phyloP scores from a whole-genome alignment of 2,797 vertebrate genomes.

The Spinus olivaceus region DNA sequence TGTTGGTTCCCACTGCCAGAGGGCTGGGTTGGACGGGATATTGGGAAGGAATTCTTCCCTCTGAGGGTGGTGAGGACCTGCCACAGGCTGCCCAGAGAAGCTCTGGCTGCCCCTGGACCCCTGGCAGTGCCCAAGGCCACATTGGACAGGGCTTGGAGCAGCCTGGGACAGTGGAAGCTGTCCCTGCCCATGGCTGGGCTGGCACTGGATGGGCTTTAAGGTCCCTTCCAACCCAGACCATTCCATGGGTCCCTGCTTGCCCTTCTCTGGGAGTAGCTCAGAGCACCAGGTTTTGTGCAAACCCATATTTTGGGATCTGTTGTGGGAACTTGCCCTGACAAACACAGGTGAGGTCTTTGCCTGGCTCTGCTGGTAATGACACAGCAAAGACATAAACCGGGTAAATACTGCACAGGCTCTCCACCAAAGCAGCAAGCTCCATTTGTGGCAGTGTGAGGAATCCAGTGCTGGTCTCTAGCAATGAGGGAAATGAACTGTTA shows the following conservation, averaged over 20 bases:
- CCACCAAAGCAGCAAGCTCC: not conserved
- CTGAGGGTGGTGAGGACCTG: not conserved
- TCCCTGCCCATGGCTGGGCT: not conserved
- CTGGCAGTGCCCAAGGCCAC: not conserved
- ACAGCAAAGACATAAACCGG: not conserved
- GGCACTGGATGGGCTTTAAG: not conserved
- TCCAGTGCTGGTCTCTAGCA: not conserved
- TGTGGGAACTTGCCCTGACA: not conserved
- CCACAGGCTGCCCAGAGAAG: not conserved
- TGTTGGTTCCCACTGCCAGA: not conserved
- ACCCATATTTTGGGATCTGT: not conserved
- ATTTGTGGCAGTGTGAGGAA: not conserved
- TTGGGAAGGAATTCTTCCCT: not conserved
- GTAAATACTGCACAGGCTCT: not conserved
- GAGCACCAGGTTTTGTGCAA: not conserved
- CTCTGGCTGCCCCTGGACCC: not conserved
- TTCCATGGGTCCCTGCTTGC: not conserved
- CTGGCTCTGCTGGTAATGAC: not conserved
- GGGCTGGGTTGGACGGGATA: not conserved
- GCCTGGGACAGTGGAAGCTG: not conserved
- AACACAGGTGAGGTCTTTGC: not conserved
- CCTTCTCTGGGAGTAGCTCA: rapidly evolving
- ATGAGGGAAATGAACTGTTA: not conserved
- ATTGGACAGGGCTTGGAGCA: not conserved
- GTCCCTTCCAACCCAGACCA: not conserved